Conservation (phyloP, 1,140 invertebrate genomes). For the Meloidogyne floridensis region DNA sequence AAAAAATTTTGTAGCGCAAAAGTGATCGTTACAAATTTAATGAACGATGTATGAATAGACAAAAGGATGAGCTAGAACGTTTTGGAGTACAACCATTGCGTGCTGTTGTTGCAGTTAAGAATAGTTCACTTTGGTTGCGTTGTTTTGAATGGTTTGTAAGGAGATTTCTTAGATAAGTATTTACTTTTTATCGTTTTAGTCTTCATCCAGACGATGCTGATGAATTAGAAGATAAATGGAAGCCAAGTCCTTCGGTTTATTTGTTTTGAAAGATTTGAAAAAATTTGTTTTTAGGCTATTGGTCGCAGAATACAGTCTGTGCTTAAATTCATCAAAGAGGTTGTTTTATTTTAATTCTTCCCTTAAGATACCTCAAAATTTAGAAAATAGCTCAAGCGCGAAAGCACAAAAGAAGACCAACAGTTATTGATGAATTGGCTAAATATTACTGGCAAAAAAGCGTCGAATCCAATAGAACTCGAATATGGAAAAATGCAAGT, state of each 20-base stretch:
- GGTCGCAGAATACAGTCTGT: constrained; percentile 18
- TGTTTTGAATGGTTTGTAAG: constrained; percentile 19
- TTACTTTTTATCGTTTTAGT: not conserved
- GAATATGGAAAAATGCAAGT: not conserved
- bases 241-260: constrained; percentile 26
- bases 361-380: not conserved
- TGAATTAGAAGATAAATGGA: constrained; percentile 29
- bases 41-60: constrained; percentile 12
- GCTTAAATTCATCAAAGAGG: constrained; percentile 20
- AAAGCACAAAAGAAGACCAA: not conserved
- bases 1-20: constrained; percentile 14
- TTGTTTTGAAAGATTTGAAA: not conserved
- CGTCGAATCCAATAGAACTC: not conserved
- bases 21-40: constrained; percentile 24
- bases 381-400: constrained; percentile 17
- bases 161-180: not conserved
- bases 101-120: constrained; percentile 1
- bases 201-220: constrained; percentile 31
- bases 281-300: not conserved
- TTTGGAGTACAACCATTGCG: constrained; percentile 12
- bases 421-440: constrained; percentile 8
- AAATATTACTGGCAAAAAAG: constrained; percentile 17
- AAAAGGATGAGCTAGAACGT: not conserved
- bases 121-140: constrained; percentile 17
- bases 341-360: not conserved